phyloP scores from a whole-genome alignment of 2,888 invertebrate genomes.

The Conus canariensis region DNA sequence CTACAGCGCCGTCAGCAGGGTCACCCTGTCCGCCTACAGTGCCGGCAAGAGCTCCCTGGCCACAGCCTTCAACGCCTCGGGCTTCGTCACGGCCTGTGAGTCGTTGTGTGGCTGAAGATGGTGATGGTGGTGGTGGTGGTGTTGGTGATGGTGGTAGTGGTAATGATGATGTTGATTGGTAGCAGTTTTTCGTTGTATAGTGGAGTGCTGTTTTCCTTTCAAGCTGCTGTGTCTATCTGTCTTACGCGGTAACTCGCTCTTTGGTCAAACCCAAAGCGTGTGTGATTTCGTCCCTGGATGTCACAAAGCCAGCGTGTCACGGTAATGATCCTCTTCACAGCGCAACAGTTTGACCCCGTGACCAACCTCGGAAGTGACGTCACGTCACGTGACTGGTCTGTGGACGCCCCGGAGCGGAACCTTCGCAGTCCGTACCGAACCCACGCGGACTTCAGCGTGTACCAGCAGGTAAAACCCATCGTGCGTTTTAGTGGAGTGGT shows the following conservation, averaged over 20 bases:
- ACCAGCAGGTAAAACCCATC: constrained; percentile 39
- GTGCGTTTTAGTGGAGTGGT: neutral
- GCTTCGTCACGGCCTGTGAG: constrained; percentile 46
- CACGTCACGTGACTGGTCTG: constrained; percentile 37
- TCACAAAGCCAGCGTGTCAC: too few relatives aligned
- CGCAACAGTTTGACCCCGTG: constrained; percentile 30
- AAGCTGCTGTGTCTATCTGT: neutral
- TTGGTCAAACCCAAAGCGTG: too few relatives aligned
- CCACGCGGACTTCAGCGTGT: constrained; percentile 31
- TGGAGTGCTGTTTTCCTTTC: neutral
- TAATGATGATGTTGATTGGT: neutral
- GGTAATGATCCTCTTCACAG: neutral
- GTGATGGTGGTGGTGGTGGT: too few relatives aligned
- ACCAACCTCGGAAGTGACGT: constrained; percentile 36
- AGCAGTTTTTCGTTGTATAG: neutral
- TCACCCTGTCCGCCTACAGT: constrained; percentile 45
- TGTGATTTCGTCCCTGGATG: too few relatives aligned
- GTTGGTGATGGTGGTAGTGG: neutral
- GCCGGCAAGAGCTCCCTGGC: constrained; percentile 27
- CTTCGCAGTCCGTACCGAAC: constrained; percentile 7
- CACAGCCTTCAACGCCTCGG: constrained; percentile 41
- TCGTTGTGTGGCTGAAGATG: neutral
- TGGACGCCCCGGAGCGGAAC: neutral
- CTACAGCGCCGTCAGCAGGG: constrained; percentile 39
- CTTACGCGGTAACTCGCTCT: too few relatives aligned